These are phyloP conservation scores for Ormyrus rosae DNA, from an alignment of 2,888 invertebrate genomes.

Conservation along the genomic window DNA sequence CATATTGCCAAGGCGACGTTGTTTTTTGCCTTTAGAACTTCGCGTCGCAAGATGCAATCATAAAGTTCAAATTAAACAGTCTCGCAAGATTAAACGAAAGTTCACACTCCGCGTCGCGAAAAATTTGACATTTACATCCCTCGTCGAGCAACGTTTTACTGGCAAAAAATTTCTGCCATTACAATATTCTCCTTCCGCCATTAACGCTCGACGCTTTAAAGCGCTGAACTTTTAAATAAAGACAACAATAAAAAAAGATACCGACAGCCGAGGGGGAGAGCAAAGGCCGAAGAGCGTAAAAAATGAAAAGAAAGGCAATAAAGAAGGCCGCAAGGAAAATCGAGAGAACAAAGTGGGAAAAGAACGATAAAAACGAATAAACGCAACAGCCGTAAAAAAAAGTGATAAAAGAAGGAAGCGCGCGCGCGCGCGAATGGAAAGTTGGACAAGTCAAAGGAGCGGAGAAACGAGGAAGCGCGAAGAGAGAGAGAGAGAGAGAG, in stretches of 20 bases:
- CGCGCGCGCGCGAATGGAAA: constrained; percentile 21
- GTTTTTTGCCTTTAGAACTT: background rate
- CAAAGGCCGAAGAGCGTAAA: background rate
- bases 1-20: background rate
- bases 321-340: constrained; percentile 12
- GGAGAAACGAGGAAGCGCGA: background rate
- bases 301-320: background rate
- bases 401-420: constrained; percentile 10
- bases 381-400: constrained; percentile 28
- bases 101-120: no score
- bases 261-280: constrained; percentile 14
- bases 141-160: no score
- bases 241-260: constrained; percentile 32
- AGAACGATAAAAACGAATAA: constrained; percentile 39
- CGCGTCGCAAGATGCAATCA: no score
- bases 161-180: no score
- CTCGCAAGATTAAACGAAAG: no score
- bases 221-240: no score
- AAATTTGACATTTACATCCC: no score
- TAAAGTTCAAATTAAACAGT: no score
- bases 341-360: constrained; percentile 16
- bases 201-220: no score
- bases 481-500: background rate
- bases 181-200: no score
- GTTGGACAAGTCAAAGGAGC: constrained; percentile 20